phyloP scores from a whole-genome alignment of 2,888 invertebrate genomes.

The Carpatolechia fugitivella region DNA sequence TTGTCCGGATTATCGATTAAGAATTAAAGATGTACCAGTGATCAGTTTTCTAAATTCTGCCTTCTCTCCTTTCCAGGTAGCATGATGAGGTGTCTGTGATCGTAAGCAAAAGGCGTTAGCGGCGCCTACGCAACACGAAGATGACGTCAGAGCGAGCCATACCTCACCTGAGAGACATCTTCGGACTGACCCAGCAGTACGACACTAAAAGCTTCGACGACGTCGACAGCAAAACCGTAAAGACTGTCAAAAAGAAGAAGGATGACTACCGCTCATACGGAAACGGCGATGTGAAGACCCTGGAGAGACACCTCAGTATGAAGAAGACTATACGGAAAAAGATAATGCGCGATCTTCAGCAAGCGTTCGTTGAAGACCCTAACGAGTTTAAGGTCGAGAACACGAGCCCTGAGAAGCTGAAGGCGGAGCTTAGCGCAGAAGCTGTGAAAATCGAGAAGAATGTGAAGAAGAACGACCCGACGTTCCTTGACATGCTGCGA shows the following conservation, averaged over 20 bases:
- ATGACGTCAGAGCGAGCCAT: conserved; percentile 87
- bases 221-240: conserved; percentile 76
- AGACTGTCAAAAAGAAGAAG: conserved; percentile 79
- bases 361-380: conserved; percentile 85
- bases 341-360: conserved; percentile 90
- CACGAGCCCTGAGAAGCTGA: conserved; percentile 83
- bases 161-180: conserved; percentile 87
- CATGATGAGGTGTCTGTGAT: conserved; percentile 68
- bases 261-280: conserved; percentile 84
- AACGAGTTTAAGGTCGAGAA: conserved; percentile 85
- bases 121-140: conserved; percentile 43
- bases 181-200: conserved; percentile 81
- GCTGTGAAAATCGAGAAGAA: conserved; percentile 82
- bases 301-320: conserved; percentile 91
- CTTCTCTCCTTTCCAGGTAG: conserved; percentile 59
- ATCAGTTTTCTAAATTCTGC: conserved; percentile 3
- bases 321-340: conserved; percentile 92
- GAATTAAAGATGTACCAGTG: too few relatives aligned
- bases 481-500: conserved; percentile 83
- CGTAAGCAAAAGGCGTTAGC: conserved; percentile 38
- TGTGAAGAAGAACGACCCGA: conserved; percentile 77
- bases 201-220: conserved; percentile 69
- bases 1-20: conserved; percentile 4
- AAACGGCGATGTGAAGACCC: conserved; percentile 84
- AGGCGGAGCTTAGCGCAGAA: conserved; percentile 83